Percentiles rank a stretch among this genome's conserved stretches.
Evolutionary conservation across 1,140 invertebrate species (phyloP).

Genomic region (Pinna nobilis): DNA sequence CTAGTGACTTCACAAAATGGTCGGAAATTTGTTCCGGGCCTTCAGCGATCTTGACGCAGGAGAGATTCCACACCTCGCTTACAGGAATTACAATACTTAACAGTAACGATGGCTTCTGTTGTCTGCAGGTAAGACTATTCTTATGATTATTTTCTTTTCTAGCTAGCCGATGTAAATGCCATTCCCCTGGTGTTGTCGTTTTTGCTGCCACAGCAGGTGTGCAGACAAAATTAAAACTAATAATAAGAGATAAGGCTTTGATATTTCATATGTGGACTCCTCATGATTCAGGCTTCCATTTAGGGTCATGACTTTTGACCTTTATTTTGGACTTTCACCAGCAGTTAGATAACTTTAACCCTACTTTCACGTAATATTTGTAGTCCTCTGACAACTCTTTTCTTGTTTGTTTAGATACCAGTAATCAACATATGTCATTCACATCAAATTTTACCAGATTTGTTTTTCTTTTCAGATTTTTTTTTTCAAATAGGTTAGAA

Average conservation of each 20-base stretch:
- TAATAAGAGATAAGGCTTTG: no score
- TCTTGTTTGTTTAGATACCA: no score
- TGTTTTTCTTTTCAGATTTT: no score
- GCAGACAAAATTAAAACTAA: neutral
- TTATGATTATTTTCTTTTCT: neutral
- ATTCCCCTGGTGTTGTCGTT: neutral
- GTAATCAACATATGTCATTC: no score
- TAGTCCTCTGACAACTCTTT: no score
- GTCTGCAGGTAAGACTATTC: slow-evolving; percentile 25
- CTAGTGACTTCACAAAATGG: slow-evolving; percentile 42
- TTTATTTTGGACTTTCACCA: neutral
- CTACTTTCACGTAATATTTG: no score
- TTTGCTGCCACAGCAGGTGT: neutral
- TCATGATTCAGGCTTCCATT: no score
- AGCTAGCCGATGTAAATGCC: neutral
- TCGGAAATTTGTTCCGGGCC: slow-evolving; percentile 26
- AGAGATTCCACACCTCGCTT: slow-evolving; percentile 34
- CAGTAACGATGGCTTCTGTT: slow-evolving; percentile 21
- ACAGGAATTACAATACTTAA: slow-evolving; percentile 23
- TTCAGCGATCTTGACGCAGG: slow-evolving; percentile 7
- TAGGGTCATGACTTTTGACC: no score
- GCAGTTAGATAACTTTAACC: neutral
- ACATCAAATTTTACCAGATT: no score
- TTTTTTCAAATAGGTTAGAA: no score
- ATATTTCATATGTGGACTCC: no score